Percentiles rank a stretch among this genome's conserved stretches.
Evolutionary conservation across 1,140 invertebrate genomes (phyloP).

Genomic region (Halesus radiatus): DNA sequence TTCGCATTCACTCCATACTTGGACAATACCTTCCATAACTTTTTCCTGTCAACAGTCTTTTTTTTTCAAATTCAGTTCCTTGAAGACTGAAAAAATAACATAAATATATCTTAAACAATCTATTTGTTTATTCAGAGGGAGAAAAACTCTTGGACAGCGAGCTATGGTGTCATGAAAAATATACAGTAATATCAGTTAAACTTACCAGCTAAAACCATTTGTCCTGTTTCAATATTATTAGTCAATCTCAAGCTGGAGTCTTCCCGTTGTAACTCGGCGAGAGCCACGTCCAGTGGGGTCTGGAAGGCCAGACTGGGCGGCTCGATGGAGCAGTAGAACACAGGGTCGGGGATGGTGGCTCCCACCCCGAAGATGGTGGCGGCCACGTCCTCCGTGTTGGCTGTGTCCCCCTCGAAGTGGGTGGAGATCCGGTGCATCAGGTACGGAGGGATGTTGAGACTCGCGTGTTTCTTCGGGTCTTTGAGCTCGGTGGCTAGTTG

Average conservation of each 20-base stretch:
- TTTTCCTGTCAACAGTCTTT: too few species aligned
- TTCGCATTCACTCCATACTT: too few species aligned
- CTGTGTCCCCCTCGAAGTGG: background rate
- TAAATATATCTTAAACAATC: background rate
- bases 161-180: too few species aligned
- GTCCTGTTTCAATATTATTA: slow-evolving; percentile 83
- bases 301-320: slow-evolving; percentile 86
- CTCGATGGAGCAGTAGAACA: slow-evolving; percentile 98
- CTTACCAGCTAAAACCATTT: slow-evolving; percentile 85
- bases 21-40: too few species aligned
- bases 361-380: slow-evolving; percentile 70
- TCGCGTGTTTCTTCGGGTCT: slow-evolving; percentile 60
- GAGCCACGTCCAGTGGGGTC: slow-evolving; percentile 83
- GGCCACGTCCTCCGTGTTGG: slow-evolving; percentile 42
- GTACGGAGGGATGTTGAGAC: slow-evolving; percentile 56
- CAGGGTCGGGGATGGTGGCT: slow-evolving; percentile 88
- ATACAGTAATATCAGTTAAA: background rate
- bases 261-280: slow-evolving; percentile 89
- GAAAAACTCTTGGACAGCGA: background rate
- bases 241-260: slow-evolving; percentile 93
- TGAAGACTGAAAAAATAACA: too few species aligned
- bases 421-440: slow-evolving; percentile 36
- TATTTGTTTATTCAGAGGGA: background rate
- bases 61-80: too few species aligned
- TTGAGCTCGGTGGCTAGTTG: slow-evolving; percentile 66